Conservation (phyloP, 2,113 vertebrate genomes). For the Tupaia chinensis region DNA sequence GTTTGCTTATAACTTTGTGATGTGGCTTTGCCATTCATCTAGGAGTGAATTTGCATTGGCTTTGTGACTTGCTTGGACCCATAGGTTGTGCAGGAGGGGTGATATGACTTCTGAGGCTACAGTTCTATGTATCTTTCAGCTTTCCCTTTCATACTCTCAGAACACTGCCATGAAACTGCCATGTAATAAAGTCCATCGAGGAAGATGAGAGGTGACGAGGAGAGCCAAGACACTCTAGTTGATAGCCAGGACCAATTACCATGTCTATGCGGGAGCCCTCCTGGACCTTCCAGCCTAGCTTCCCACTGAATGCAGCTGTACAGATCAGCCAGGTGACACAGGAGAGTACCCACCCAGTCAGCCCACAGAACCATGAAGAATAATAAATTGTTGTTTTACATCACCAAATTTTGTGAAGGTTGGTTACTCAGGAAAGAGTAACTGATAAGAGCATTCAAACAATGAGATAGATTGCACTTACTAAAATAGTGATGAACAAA, state of each 20-base stretch:
- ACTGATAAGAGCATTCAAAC: not conserved
- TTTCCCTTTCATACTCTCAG: not conserved
- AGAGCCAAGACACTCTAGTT: not conserved
- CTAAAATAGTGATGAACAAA: not conserved
- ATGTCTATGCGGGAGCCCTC: not conserved
- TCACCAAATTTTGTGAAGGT: not conserved
- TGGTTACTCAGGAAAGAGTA: not conserved
- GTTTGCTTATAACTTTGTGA: not conserved
- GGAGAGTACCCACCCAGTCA: not conserved
- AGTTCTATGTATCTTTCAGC: not conserved
- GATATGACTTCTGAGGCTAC: not conserved
- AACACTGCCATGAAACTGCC: not conserved
- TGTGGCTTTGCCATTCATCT: not conserved
- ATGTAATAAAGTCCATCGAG: not conserved
- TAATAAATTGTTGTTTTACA: not conserved
- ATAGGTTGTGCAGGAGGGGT: not conserved
- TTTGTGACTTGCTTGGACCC: constrained; percentile 3
- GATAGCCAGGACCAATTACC: not conserved
- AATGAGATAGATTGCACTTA: not conserved
- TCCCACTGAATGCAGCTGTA: not conserved
- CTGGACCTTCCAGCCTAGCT: not conserved
- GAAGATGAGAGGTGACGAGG: not conserved
- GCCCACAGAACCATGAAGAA: not conserved
- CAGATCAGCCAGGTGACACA: not conserved
- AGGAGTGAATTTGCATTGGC: not conserved